Base-by-base conservation (phyloP, 2,888 invertebrate species). In the Lepidochrysops patricia region DNA sequence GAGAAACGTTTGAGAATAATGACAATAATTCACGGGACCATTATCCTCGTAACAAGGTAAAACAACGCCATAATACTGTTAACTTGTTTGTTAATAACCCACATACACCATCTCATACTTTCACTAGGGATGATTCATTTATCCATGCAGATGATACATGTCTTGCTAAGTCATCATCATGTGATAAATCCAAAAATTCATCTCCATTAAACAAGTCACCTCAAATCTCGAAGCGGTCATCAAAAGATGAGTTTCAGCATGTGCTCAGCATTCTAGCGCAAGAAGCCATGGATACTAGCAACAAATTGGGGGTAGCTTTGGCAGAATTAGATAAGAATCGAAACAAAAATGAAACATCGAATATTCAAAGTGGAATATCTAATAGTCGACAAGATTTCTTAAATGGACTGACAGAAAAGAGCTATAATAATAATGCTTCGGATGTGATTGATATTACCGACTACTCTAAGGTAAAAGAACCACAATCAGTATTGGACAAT, bases 261-360 rank as follows among this genome's bases (percentile, higher is more conserved):
- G 91, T 94, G 35, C 82, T 95, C 57, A 92, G 93, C 69, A 92
- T 93, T 75, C 89, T 95, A 62, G 94, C 94, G 9, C 92, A 92
- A 72, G 95, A 95, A 89, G 94, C 94, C 12, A 92, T 93, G 82
- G 93, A 94, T 72, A 93, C 94, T 50, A 94, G 93, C 72, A 93
- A 93, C 66, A 92, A 92, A 69, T 76, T 93, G 70, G 92, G 92
- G n/a, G 90, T 91, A 65, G 94, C 94, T 64, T 80, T 94, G 72
- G 90, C 91, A 49, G 91, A 92, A 73, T 72, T 93, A 71, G 87
- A 86, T 66, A 84, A 85, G 72, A 88, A 88, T 72, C 81, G 84
- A 66, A 83, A 84, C 64, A 82, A 79, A 67, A 75, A 72, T 64
- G 86, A 88, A 35, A 80, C 77, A 66, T 74, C 77, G 72, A 75